These are phyloP conservation scores for Vicugna pacos DNA, from an alignment of 2,113 vertebrate species.

Conservation along the genomic window DNA sequence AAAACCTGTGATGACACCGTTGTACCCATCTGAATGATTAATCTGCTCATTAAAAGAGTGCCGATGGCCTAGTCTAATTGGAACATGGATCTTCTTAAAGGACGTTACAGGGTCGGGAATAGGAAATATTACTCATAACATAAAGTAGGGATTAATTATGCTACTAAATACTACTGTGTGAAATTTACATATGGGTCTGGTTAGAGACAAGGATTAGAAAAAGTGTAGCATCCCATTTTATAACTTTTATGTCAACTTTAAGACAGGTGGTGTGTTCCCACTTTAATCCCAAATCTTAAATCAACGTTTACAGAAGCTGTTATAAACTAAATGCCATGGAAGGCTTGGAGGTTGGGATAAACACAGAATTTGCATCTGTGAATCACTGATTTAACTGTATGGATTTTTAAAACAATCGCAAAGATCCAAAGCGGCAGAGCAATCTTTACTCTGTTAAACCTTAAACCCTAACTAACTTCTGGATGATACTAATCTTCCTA, in stretches of 20 bases:
- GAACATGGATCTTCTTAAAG: slow-evolving; percentile 95
- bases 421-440: background rate
- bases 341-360: slow-evolving; percentile 79
- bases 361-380: slow-evolving; percentile 57
- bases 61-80: slow-evolving; percentile 95
- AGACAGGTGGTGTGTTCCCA: slow-evolving; percentile 80
- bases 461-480: slow-evolving; percentile 30
- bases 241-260: slow-evolving; percentile 85
- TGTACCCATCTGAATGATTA: slow-evolving; percentile 94
- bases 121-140: slow-evolving; percentile 93
- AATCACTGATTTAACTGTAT: slow-evolving; percentile 56
- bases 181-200: slow-evolving; percentile 92
- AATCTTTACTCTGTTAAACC: slow-evolving; percentile 45
- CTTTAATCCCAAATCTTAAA: slow-evolving; percentile 82
- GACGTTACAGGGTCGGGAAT: slow-evolving; percentile 93
- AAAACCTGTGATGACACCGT: slow-evolving; percentile 93
- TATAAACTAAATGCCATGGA: slow-evolving; percentile 78
- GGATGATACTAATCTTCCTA: slow-evolving; percentile 56
- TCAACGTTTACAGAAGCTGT: slow-evolving; percentile 82
- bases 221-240: slow-evolving; percentile 87
- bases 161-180: slow-evolving; percentile 93
- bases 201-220: slow-evolving; percentile 90
- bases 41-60: slow-evolving; percentile 95
- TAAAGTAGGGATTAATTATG: slow-evolving; percentile 94
- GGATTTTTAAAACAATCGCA: slow-evolving; percentile 66